Evolutionary conservation across 2,113 vertebrate genomes (phyloP).

Genomic region (Danionella cerebrum): DNA sequence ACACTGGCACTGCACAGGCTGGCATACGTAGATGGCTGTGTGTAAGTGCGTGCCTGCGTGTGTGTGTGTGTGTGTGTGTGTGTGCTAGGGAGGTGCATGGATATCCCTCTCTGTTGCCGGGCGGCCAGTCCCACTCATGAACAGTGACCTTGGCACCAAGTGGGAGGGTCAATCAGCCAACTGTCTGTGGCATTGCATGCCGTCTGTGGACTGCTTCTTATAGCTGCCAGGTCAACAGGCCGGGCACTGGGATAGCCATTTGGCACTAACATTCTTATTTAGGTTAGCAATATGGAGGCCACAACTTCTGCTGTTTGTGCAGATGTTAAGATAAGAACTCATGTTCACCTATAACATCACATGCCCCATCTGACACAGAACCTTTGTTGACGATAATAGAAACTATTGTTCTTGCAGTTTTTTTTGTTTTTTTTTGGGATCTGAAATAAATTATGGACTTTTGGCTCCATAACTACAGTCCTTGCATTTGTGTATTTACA

Average conservation of each 20-base stretch:
- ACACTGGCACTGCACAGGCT: slow-evolving; percentile 65
- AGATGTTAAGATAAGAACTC: slow-evolving; percentile 31
- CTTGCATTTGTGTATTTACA: no score
- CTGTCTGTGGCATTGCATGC: slow-evolving; percentile 50
- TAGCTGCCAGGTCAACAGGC: slow-evolving; percentile 45
- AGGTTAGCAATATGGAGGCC: slow-evolving; percentile 40
- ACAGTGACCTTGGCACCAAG: slow-evolving; percentile 64
- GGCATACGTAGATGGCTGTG: slow-evolving; percentile 47
- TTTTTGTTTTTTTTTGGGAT: no score
- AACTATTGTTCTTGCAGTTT: no score
- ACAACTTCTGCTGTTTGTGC: slow-evolving; percentile 31
- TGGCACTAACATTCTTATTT: slow-evolving; percentile 37
- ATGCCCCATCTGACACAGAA: not conserved
- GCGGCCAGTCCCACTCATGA: slow-evolving; percentile 45
- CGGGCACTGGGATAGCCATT: slow-evolving; percentile 27
- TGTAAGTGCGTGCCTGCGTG: slow-evolving; percentile 15
- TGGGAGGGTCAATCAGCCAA: slow-evolving; percentile 57
- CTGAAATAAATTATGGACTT: no score
- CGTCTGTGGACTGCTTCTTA: slow-evolving; percentile 47
- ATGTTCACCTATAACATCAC: not conserved
- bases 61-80: slow-evolving; percentile 44
- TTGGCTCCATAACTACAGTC: no score
- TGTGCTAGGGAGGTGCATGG: slow-evolving; percentile 30
- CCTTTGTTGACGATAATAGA: not conserved
- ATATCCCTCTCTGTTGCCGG: slow-evolving; percentile 36